Base-by-base conservation (phyloP, 1,140 invertebrate genomes). In the Philaenus spumarius region DNA sequence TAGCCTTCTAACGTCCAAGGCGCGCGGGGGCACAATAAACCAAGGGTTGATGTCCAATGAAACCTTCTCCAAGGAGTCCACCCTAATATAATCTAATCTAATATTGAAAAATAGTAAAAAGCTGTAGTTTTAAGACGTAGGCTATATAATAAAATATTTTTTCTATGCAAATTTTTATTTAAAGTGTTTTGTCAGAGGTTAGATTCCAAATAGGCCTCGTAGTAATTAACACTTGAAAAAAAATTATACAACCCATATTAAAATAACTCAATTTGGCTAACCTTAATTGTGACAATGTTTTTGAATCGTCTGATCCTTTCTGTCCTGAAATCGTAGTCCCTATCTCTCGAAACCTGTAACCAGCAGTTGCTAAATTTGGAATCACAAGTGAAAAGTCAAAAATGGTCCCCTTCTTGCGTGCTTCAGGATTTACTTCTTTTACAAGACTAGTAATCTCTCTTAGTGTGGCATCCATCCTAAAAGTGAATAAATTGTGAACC, bases 381-480 rank as follows among this genome's bases (percentile, higher is more conserved):
- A 85, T 95, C 0, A 99, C 93, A 34, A 98, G 79, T 2, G 91
- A 88, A 80, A 99, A 99, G 71, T 97, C 94, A 75, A 99, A 98
- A 64, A 92, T 93, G n/a, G 96, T 98, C 50, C 95, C 96, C 72
- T 95, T 94, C 54, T 86, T 84, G 23, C 95, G 76, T 6, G 96
- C 90, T 72, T 99, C 97, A 26, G 93, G 91, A 75, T 98, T 98
- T 0, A 99, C 95, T 82, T 99, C 96, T 70, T 96, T 95, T 0
- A 99, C 94, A 7, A 99, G 77, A 43, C 87, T 87, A 5, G 94
- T 95, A 5, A 99, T 79, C 78, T 99, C 97, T 64, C 93, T 84
- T 11, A 99, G 77, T 1, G 94, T 97, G 19, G 97, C 97, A 81
- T 99, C 97, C 82, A 89, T 82, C 89, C 89, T 83, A n/a, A n/a